Conservation (phyloP, 2,113 vertebrate genomes). For the Myodes glareolus region DNA sequence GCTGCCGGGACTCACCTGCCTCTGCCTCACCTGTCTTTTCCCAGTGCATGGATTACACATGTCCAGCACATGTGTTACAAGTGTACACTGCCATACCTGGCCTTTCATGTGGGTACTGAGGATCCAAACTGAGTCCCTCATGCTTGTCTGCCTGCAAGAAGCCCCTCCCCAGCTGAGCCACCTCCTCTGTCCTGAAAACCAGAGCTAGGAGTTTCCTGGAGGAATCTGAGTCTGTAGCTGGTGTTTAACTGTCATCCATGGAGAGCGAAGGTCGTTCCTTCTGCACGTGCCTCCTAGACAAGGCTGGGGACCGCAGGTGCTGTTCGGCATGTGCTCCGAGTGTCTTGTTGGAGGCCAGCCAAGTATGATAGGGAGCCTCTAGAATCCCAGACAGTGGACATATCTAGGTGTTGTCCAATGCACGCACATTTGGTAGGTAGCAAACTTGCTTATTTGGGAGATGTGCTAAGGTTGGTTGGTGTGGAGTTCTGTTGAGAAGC, state of each 20-base stretch:
- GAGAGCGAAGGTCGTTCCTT: not conserved
- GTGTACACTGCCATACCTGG: not conserved
- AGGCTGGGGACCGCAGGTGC: not conserved
- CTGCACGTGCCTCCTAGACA: not conserved
- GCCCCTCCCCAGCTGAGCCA: not conserved
- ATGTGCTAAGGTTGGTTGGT: not conserved
- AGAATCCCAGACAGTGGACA: not conserved
- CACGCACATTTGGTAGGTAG: not conserved
- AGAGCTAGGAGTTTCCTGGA: not conserved
- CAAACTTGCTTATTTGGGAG: not conserved
- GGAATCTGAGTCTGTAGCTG: not conserved
- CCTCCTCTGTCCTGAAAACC: not conserved
- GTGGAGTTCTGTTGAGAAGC: not conserved
- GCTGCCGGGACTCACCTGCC: too few species aligned
- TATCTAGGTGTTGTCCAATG: not conserved
- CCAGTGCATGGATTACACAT: not conserved
- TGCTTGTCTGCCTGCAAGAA: not conserved
- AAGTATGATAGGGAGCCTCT: not conserved
- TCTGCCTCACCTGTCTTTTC: too few species aligned
- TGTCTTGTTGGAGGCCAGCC: not conserved
- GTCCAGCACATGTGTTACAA: not conserved
- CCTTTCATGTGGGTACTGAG: not conserved
- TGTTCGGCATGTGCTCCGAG: not conserved
- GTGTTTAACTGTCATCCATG: not conserved
- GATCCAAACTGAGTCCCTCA: not conserved